Base-by-base conservation (phyloP, 2,888 invertebrate genomes). In the Helobdella robusta region DNA sequence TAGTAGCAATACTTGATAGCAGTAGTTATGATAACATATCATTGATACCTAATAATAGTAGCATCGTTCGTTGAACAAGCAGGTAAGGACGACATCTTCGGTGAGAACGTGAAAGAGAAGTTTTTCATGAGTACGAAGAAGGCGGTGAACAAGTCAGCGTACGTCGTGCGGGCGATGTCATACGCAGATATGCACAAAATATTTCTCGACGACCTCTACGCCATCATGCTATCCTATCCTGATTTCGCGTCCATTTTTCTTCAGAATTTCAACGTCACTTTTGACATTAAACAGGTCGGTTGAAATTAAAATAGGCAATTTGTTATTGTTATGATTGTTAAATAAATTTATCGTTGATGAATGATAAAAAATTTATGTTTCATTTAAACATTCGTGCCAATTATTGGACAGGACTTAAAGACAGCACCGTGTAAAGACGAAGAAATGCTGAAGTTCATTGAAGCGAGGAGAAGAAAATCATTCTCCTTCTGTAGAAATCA, bases 81-180 rank as follows among this genome's bases (percentile, higher is more conserved):
- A 79, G 79, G 79, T 23, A 77, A 78, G 69, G 78, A 78, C 60
- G 79, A 79, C 67, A 78, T 78, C 50, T 79, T 79, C 66, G 79
- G 79, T 2, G 77, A 77, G 32, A 75, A 77, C 58, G 70, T 77
- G 20, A 71, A 70, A 59, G 66, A 70, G 62, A 32, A 66, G 6
- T n/a, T n/a, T n/a, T 36, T 32, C 20, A 65, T 58, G 18, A 36
- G 54, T 18, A 65, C 62, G 11, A 40, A 25, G 58, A 69, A 72
- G n/a, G 65, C 70, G 2, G 68, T 74, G 1, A 74, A 75, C 34
- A 77, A 79, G 69, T 78, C 79, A 15, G 73, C 76, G 59, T 79
- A 78, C 70, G 75, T 73, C 59, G 78, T 78, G 3, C 69, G 78
- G 18, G 77, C 79, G 2, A 71, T 79, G 61, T 76, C 77, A 32